A percentile compares a stretch with the other conserved stretches of the same genome.
phyloP scores from a whole-genome alignment of 1,140 invertebrate species.

The Pseudomyrmex dendroicus region DNA sequence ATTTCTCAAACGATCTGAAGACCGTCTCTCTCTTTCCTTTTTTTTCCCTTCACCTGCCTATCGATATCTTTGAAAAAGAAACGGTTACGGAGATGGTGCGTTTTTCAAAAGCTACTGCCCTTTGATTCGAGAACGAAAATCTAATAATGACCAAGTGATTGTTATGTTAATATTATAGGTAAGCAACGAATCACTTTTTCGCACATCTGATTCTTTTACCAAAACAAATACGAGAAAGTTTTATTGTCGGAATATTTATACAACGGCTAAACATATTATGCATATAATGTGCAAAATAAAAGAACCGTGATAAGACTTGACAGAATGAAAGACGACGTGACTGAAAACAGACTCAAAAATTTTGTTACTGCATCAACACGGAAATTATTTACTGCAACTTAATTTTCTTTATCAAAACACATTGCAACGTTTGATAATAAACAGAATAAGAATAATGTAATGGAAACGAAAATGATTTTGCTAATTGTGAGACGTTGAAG shows the following conservation, averaged over 20 bases:
- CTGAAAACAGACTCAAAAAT: too few relatives aligned
- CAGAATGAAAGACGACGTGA: too few relatives aligned
- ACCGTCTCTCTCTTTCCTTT: neutral
- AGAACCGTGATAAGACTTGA: neutral
- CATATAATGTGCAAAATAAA: neutral
- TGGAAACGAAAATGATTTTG: slow-evolving; percentile 1
- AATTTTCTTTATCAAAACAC: too few relatives aligned
- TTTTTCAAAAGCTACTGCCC: slow-evolving; percentile 69
- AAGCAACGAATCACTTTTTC: slow-evolving; percentile 52
- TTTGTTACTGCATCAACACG: too few relatives aligned
- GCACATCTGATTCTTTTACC: neutral
- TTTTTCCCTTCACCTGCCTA: slow-evolving; percentile 59
- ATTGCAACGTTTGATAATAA: neutral
- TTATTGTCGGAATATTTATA: neutral
- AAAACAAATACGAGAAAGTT: slow-evolving; percentile 10
- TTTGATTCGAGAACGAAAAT: slow-evolving; percentile 56
- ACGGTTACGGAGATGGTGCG: slow-evolving; percentile 27
- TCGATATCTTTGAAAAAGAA: slow-evolving; percentile 58
- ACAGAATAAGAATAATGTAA: neutral
- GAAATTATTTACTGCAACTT: too few relatives aligned
- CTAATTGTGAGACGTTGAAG: neutral
- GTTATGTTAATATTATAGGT: slow-evolving; percentile 42
- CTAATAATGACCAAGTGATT: slow-evolving; percentile 17
- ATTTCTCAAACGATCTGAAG: slow-evolving; percentile 66
- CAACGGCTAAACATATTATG: neutral